Evolutionary conservation across 2,888 invertebrate genomes (phyloP), one percentile per base, ranked within the genome.

Genomic region (Iselma pallidipennis): DNA sequence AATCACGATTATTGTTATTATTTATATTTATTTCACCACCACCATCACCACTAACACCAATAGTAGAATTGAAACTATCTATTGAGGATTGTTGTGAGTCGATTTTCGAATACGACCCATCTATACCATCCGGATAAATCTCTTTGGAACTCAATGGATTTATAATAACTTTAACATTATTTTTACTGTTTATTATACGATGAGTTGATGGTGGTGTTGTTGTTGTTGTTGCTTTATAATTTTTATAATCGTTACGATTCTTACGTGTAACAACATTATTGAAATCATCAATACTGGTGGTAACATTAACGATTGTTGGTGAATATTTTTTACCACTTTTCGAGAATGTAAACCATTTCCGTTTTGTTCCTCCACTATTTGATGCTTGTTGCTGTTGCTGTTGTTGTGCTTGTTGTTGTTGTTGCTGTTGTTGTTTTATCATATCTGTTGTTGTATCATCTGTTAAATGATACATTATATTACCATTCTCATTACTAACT

Each of bases 401-500:
- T 19, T 9, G 10, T 21, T 42, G 42, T 9, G n/a, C n/a, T n/a
- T n/a, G n/a, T n/a, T n/a, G n/a, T 42, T 42, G 42, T 21, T 42
- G 42, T 21, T 19, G 19, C 3, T 42, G 42, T 42, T 42, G 42
- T 42, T 42, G 19, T 42, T 42, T 42, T 21, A 9, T 19, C 4
- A 12, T 10, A 19, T 42, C 42, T 3, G 1, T 42, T 3, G 1
- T 42, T 42, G 21, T 21, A 42, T 42, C 4, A 37, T 80, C 81
- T 23, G 85, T 84, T 1, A 87, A 84, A 65, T 88, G 87, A 72
- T 87, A 88, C 72, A 87, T 88, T 4, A 94, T 88, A 70, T 91
- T 91, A 1, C 93, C 93, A 70, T 91, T 91, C 26, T 91, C 90
- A 49, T 89, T 91, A 74, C 92, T 92, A 48, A 94, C 91, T 0